These are phyloP conservation scores for Acholoe squamosa DNA, from an alignment of 2,888 invertebrate species.

Conservation along the genomic window DNA sequence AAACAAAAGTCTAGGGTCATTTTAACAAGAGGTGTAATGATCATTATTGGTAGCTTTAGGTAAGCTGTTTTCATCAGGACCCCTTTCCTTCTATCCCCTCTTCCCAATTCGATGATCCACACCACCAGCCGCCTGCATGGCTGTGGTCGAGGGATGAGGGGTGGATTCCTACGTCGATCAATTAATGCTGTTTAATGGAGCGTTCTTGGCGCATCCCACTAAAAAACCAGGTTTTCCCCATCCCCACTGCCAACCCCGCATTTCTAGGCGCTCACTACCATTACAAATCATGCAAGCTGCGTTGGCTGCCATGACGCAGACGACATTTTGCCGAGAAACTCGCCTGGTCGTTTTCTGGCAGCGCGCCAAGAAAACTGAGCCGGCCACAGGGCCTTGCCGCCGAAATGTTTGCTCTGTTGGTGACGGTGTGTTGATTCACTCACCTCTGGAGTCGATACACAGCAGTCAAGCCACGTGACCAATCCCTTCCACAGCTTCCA, in stretches of 20 bases:
- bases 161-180: not conserved
- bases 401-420: slow-evolving; percentile 38
- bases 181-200: slow-evolving; percentile 44
- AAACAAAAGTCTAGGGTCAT: no score
- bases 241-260: not conserved
- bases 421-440: slow-evolving; percentile 55
- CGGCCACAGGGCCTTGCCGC: slow-evolving; percentile 24
- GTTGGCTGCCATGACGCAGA: not conserved
- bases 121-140: not conserved
- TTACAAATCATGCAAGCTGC: not conserved
- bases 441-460: slow-evolving; percentile 9
- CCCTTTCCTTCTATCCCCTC: not conserved
- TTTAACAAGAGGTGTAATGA: no score
- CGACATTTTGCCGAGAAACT: not conserved
- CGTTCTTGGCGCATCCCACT: not conserved
- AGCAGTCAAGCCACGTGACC: not conserved
- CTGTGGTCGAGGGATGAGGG: not conserved
- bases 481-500: not conserved
- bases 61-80: no score
- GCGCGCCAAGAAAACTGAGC: slow-evolving; percentile 38
- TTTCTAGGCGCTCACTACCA: not conserved
- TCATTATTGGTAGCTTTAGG: no score
- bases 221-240: not conserved
- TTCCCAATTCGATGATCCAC: not conserved
- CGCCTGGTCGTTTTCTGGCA: slow-evolving; percentile 5